Evolutionary conservation across 2,888 invertebrate genomes (phyloP).

Genomic region (Netelia virgata): DNA sequence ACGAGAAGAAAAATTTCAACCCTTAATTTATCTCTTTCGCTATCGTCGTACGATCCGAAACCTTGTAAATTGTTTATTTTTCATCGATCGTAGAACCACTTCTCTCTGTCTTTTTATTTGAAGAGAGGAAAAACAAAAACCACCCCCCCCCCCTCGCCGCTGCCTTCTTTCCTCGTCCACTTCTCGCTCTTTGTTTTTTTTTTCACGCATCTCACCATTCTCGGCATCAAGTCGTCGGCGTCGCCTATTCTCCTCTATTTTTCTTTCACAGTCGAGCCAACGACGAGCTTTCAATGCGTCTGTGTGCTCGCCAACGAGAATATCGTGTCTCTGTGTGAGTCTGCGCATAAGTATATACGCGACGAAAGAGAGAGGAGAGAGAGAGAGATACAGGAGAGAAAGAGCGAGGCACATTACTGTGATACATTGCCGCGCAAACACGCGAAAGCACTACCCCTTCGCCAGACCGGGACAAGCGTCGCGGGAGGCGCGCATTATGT

Average conservation of each 20-base stretch:
- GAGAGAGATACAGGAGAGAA: neutral
- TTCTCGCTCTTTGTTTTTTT: neutral
- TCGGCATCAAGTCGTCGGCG: constrained; percentile 24
- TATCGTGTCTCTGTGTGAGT: neutral
- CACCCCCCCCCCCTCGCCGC: neutral
- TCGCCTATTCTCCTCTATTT: constrained; percentile 33
- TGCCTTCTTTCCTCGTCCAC: neutral
- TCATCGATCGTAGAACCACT: too few species aligned
- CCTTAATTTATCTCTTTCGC: too few species aligned
- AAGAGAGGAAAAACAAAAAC: too few species aligned
- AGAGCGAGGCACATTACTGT: constrained; percentile 52
- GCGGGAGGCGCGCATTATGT: constrained; percentile 6
- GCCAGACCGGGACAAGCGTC: constrained; percentile 50
- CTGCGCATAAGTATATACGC: constrained; percentile 14
- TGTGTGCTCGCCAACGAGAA: neutral
- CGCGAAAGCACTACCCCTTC: constrained; percentile 66
- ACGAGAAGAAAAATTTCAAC: too few species aligned
- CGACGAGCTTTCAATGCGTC: neutral
- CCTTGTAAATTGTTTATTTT: too few species aligned
- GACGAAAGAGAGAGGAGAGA: constrained; percentile 1
- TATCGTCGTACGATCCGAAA: too few species aligned
- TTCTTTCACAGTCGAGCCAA: neutral
- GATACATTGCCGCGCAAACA: constrained; percentile 69
- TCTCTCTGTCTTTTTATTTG: too few species aligned
- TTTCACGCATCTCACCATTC: constrained; percentile 13